Conservation (phyloP, 2,113 vertebrate species). For the Nycticryphes semicollaris region DNA sequence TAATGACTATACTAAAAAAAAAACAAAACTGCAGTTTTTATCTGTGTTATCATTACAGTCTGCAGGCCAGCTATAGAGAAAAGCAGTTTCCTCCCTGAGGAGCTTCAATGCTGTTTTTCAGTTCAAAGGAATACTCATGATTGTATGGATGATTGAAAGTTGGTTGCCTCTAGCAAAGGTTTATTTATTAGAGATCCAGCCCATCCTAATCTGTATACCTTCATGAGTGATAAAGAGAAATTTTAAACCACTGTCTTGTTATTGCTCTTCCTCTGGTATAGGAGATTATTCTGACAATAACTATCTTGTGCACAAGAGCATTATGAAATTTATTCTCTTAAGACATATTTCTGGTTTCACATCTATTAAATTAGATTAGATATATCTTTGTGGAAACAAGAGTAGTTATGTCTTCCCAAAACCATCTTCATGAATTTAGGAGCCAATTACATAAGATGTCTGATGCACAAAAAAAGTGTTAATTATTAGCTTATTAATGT, state of each 20-base stretch:
- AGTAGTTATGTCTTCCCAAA: neutral
- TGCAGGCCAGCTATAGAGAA: neutral
- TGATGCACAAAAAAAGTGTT: neutral
- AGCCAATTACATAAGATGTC: neutral
- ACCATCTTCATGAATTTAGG: neutral
- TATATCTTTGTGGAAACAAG: conserved; percentile 2
- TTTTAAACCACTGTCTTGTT: neutral
- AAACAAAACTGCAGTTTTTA: accelerated
- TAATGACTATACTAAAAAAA: neutral
- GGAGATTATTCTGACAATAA: conserved; percentile 21
- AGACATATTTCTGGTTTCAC: conserved; percentile 30
- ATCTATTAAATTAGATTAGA: conserved; percentile 43
- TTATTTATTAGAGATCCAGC: conserved; percentile 39
- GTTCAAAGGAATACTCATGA: conserved; percentile 10
- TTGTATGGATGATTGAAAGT: neutral
- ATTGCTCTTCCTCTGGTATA: neutral
- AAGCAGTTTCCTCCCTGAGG: neutral
- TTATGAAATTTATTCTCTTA: conserved; percentile 51
- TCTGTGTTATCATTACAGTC: neutral
- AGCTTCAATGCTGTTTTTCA: neutral
- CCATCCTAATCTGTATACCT: conserved; percentile 22
- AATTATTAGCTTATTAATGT: neutral
- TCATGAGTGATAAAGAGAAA: neutral
- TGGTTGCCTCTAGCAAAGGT: neutral
- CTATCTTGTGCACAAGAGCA: neutral